A percentile compares a stretch with the other conserved stretches of the same genome.
Evolutionary conservation across 2,888 invertebrate species (phyloP).

Genomic region (Venustoraphidia nigricollis): DNA sequence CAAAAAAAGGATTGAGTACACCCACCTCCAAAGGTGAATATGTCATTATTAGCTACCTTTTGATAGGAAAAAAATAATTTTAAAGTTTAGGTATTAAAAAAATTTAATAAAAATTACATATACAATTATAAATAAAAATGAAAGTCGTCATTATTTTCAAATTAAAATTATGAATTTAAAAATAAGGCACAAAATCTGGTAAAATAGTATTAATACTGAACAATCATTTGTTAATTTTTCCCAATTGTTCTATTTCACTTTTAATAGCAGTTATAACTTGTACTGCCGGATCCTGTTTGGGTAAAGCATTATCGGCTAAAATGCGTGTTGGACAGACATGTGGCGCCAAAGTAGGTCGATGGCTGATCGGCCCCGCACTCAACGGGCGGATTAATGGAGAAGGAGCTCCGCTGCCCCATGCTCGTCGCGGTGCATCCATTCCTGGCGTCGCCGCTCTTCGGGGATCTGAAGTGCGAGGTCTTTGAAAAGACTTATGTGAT

Average conservation of each 20-base stretch:
- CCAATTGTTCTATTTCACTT: conserved; percentile 37
- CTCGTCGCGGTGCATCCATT: conserved; percentile 28
- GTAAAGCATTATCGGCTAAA: conserved; percentile 38
- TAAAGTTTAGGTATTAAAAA: too few relatives aligned
- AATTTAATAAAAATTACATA: too few relatives aligned
- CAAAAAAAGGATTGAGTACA: too few relatives aligned
- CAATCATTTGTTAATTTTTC: not conserved
- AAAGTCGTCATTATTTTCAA: too few relatives aligned
- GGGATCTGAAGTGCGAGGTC: conserved; percentile 25
- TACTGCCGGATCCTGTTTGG: conserved; percentile 55
- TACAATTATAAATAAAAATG: too few relatives aligned
- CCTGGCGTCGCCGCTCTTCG: conserved; percentile 19
- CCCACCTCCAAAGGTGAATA: too few relatives aligned
- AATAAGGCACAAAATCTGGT: too few relatives aligned
- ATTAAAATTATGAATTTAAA: too few relatives aligned
- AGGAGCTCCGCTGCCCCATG: conserved; percentile 35
- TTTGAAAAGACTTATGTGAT: conserved; percentile 8
- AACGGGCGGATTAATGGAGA: conserved; percentile 39
- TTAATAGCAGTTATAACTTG: conserved; percentile 76
- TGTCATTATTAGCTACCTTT: too few relatives aligned
- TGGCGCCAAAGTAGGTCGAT: conserved; percentile 32
- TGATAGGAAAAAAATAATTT: too few relatives aligned
- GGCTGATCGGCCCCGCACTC: conserved; percentile 45
- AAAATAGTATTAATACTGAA: not conserved
- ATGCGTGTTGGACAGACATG: conserved; percentile 35